Evolutionary conservation across 2,888 invertebrate genomes (phyloP), one percentile per base, ranked within the genome.

Genomic region (Drosophila ustulata): DNA sequence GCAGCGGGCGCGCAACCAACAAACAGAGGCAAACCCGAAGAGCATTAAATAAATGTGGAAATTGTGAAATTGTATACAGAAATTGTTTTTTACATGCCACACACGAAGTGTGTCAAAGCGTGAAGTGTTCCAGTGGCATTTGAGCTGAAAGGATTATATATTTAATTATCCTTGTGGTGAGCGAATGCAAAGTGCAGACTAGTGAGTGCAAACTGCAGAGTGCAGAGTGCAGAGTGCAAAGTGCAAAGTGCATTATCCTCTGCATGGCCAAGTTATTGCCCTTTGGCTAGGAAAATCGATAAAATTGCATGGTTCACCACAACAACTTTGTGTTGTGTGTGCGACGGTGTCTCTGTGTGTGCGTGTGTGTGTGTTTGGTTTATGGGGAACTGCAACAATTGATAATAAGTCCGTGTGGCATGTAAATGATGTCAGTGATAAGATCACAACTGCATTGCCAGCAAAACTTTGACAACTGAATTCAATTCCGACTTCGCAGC

Each of bases 211-310:
- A 41, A 41, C 2, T 41, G 7, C 39, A 13, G 18, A 39, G 18
- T 39, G 13, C 18, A 11, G n/a, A 53, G 53, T 43, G 41, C 30
- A 51, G 26, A 55, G 51, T 57, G 39, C 25, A 87, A 68, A 83
- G 76, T 75, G 76, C 79, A 86, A 88, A 90, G 90, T 90, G 90
- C 90, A 90, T 87, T 90, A 90, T 89, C 91, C 91, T 90, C 43
- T 63, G 62, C 74, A 63, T 59, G 77, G 71, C 81, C 75, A 81
- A 87, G 90, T 90, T 89, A 90, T 82, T 90, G 90, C 90, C 90
- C 90, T 85, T 80, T 82, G 78, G 74, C 75, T 66, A 66, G 64
- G 53, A 89, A 90, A 90, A 90, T 90, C 90, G 81, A 90, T 90
- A 89, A 74, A 90, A 80, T 82, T 89, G 87, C 84, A 85, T 11